phyloP scores from a whole-genome alignment of 2,888 invertebrate genomes.

The Apamea monoglypha region DNA sequence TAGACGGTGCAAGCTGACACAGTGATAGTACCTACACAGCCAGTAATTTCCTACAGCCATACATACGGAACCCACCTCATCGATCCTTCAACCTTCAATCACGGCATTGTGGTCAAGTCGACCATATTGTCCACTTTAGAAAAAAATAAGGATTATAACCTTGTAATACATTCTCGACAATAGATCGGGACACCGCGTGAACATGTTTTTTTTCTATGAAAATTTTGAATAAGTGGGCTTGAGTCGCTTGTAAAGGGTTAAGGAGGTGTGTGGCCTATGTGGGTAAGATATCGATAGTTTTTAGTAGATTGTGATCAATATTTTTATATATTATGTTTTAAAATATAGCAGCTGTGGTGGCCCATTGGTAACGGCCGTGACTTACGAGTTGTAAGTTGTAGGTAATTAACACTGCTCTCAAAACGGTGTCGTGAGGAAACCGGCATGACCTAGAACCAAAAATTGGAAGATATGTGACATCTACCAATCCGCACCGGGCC shows the following conservation, averaged over 20 bases:
- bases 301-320: background rate
- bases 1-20: background rate
- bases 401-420: too few species aligned
- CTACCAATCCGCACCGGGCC: too few species aligned
- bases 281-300: slow-evolving; percentile 47
- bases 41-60: slow-evolving; percentile 42
- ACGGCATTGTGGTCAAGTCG: slow-evolving; percentile 86
- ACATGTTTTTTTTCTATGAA: slow-evolving; percentile 80
- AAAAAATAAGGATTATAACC: slow-evolving; percentile 84
- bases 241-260: slow-evolving; percentile 71
- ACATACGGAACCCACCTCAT: slow-evolving; percentile 55
- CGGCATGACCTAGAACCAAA: too few species aligned
- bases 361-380: too few species aligned
- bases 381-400: too few species aligned
- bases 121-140: slow-evolving; percentile 75
- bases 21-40: background rate
- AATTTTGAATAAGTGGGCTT: slow-evolving; percentile 87
- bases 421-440: too few species aligned
- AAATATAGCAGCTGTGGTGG: background rate
- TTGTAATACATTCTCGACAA: slow-evolving; percentile 78
- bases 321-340: background rate
- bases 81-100: slow-evolving; percentile 77
- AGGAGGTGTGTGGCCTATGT: slow-evolving; percentile 47
- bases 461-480: too few species aligned
- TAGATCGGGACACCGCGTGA: slow-evolving; percentile 74